Conservation (phyloP, 1,140 invertebrate species). For the Parasteatoda tepidariorum region DNA sequence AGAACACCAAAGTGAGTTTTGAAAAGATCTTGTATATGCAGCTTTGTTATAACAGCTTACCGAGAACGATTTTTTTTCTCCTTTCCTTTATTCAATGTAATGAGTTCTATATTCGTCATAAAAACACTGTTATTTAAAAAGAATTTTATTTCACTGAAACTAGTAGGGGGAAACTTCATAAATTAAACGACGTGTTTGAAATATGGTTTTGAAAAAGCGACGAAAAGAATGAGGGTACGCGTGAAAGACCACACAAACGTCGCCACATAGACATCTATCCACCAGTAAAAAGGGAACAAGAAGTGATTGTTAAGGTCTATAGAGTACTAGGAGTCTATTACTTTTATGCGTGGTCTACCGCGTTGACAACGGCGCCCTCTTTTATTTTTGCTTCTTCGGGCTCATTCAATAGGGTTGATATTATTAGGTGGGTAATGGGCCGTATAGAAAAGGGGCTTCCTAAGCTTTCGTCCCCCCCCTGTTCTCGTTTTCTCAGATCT, state of each 20-base stretch:
- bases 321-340: constrained; percentile 48
- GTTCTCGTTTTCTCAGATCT: background rate
- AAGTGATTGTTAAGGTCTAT: constrained; percentile 42
- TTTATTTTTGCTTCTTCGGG: background rate
- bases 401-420: constrained; percentile 33
- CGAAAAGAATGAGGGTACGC: constrained; percentile 14
- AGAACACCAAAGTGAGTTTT: too few relatives aligned
- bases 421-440: constrained; percentile 55
- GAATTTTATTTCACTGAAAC: too few relatives aligned
- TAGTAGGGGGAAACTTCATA: too few relatives aligned
- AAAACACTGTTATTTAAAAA: too few relatives aligned
- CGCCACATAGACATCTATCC: background rate
- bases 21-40: too few relatives aligned
- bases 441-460: constrained; percentile 3
- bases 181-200: too few relatives aligned
- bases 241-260: constrained; percentile 25
- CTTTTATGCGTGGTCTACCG: constrained; percentile 40
- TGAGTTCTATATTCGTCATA: too few relatives aligned
- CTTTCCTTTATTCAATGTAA: too few relatives aligned
- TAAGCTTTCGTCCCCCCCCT: background rate
- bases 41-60: too few relatives aligned
- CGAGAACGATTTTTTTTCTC: too few relatives aligned
- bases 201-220: constrained; percentile 3
- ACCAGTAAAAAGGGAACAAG: constrained; percentile 43
- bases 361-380: constrained; percentile 37